Percentiles rank a stretch among this genome's conserved stretches.
Evolutionary conservation across 2,888 invertebrate species (phyloP).

Genomic region (Tenthredo notha): DNA sequence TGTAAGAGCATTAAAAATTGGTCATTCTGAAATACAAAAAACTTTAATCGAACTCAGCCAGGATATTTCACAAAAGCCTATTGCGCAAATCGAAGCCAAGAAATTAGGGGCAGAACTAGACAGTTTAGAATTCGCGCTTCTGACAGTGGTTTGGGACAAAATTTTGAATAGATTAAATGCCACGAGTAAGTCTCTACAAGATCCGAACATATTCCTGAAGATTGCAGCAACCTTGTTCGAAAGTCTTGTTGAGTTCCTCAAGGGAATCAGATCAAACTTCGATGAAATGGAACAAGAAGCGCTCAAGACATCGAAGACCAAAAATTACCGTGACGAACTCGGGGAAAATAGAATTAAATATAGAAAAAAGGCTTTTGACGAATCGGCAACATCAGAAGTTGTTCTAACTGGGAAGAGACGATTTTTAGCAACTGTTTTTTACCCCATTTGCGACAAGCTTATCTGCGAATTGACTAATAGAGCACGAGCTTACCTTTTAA

Average conservation of each 20-base stretch:
- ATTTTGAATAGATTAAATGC: background rate
- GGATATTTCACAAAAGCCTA: conserved; percentile 18
- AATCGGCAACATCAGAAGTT: background rate
- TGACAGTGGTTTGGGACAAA: background rate
- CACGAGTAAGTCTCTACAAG: background rate
- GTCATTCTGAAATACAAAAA: background rate
- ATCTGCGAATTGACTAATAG: background rate
- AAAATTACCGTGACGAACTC: background rate
- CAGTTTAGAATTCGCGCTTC: conserved; percentile 34
- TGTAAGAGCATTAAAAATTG: conserved; percentile 46
- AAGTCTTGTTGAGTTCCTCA: background rate
- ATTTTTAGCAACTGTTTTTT: background rate
- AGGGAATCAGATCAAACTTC: background rate
- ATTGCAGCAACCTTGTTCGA: background rate
- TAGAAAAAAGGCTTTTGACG: background rate
- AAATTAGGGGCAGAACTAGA: conserved; percentile 37
- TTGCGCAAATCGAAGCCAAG: conserved; percentile 20
- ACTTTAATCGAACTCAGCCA: background rate
- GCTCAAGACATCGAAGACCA: background rate
- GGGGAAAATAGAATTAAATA: background rate
- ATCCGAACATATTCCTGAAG: background rate
- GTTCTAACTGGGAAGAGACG: background rate
- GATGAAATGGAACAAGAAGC: background rate
- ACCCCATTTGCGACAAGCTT: background rate
- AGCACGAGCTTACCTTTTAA: background rate